Evolutionary conservation across 1,140 invertebrate genomes (phyloP), one percentile per base, ranked within the genome.

Genomic region (Pygmarrhopalites habei): DNA sequence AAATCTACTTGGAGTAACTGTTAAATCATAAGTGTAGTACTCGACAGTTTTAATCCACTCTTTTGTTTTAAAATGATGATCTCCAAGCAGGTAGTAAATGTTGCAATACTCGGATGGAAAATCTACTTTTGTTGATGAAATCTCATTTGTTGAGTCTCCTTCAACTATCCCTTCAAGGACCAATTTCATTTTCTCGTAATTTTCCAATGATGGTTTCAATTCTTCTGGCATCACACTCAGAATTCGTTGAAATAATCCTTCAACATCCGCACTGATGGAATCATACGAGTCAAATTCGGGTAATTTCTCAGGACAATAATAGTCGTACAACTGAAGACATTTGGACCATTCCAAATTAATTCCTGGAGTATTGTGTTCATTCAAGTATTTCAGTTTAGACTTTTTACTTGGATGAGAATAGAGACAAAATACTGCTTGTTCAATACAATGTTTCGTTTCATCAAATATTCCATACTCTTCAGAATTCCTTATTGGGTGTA

Each of bases 51-150:
- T 83, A 19, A 46, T 52, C 79, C 79, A 81, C 57, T 86, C 85
- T 62, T 89, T 89, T 66, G 86, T 86, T 77, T 96, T 97, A 72
- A 95, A 93, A 76, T 95, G 87, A 78, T 88, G 92, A 78, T 96
- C 93, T 5, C 85, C 93, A 32, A 96, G 75, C 2, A 95, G 78
- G 74, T 94, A 96, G 75, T 89, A 96, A 47, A 94, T 83, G 43
- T 88, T 84, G 19, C 81, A 77, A 65, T 87, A 81, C 70, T 82
- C 57, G 77, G 69, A 78, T 0, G 58, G 52, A 57, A 69, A 64
- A 28, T 43, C 43, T n/a, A n/a, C n/a, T n/a, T n/a, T n/a, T n/a
- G n/a, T n/a, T 19, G 0, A 21, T 7, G 76, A 76, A 17, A 81
- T 74, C 5, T 72, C 71, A 1, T 35, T 55, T 55, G 19, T 30